These are phyloP conservation scores for Saccopteryx bilineata DNA, from an alignment of 2,113 vertebrate species.

Conservation along the genomic window DNA sequence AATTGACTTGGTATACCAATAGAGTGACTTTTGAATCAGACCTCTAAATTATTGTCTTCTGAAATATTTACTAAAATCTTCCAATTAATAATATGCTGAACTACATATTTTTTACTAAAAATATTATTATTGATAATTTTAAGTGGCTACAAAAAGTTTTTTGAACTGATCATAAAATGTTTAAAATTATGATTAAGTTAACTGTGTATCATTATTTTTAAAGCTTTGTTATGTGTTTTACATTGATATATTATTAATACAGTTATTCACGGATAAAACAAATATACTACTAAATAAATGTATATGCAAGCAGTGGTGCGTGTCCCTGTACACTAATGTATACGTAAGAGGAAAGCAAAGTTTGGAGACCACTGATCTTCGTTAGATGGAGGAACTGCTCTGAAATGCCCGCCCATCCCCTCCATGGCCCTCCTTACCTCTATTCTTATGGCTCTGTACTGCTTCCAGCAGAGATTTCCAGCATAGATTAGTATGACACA, in stretches of 20 bases:
- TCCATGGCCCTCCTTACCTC: not conserved
- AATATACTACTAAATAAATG: not conserved
- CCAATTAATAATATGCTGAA: slow-evolving; percentile 31
- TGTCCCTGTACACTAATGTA: not conserved
- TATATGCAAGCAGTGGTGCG: not conserved
- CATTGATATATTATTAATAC: not conserved
- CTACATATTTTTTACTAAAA: not conserved
- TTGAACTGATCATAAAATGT: slow-evolving; percentile 30
- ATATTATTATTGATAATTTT: not conserved
- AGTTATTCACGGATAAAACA: not conserved
- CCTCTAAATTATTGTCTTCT: not conserved
- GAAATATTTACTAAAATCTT: slow-evolving; percentile 34
- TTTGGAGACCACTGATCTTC: not conserved
- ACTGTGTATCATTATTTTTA: not conserved
- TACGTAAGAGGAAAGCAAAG: not conserved
- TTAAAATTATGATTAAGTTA: slow-evolving; percentile 4
- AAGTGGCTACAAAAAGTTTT: slow-evolving; percentile 19
- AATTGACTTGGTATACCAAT: not conserved
- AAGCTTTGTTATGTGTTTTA: not conserved
- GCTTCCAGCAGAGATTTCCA: not conserved
- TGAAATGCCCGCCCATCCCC: not conserved
- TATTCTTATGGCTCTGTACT: not conserved
- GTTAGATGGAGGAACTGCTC: not conserved
- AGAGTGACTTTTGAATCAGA: slow-evolving; percentile 27
- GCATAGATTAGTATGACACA: not conserved